A percentile compares a stretch with the other conserved stretches of the same genome.
Evolutionary conservation across 2,888 invertebrate genomes (phyloP).

Genomic region (Gymnocheta viridis): DNA sequence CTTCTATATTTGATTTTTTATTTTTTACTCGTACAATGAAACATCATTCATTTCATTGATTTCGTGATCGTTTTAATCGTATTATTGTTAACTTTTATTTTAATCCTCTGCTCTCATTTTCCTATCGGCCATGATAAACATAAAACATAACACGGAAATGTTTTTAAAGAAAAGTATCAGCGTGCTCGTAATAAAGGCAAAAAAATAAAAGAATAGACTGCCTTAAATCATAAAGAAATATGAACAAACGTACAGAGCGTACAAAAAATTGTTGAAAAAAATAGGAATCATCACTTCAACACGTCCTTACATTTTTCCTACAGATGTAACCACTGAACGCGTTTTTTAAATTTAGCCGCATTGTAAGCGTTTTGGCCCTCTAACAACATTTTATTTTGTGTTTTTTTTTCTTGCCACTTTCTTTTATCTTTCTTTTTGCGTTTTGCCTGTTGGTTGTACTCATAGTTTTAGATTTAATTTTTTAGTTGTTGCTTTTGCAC

Average conservation of each 20-base stretch:
- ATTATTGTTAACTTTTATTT: not conserved
- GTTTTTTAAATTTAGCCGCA: constrained; percentile 66
- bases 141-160: constrained; percentile 60
- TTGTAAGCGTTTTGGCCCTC: constrained; percentile 68
- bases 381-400: constrained; percentile 57
- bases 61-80: not conserved
- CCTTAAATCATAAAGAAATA: constrained; percentile 60
- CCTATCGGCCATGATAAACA: constrained; percentile 46
- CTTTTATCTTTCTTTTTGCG: not conserved
- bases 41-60: too few species aligned
- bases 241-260: not conserved
- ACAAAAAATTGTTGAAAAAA: constrained; percentile 17
- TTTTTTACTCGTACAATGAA: too few species aligned
- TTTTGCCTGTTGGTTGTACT: constrained; percentile 18
- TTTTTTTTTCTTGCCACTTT: not conserved
- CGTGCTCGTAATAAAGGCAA: constrained; percentile 16
- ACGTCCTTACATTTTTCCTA: constrained; percentile 64
- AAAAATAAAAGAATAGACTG: constrained; percentile 19
- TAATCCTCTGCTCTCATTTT: constrained; percentile 9
- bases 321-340: constrained; percentile 65
- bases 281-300: constrained; percentile 68
- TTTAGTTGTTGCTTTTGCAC: constrained; percentile 38
- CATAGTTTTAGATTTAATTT: constrained; percentile 40
- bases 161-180: constrained; percentile 50
- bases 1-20: too few species aligned